A percentile compares a stretch with the other conserved stretches of the same genome.
These are phyloP conservation scores for Myopa testacea DNA, from an alignment of 2,888 invertebrate genomes.

Conservation along the genomic window DNA sequence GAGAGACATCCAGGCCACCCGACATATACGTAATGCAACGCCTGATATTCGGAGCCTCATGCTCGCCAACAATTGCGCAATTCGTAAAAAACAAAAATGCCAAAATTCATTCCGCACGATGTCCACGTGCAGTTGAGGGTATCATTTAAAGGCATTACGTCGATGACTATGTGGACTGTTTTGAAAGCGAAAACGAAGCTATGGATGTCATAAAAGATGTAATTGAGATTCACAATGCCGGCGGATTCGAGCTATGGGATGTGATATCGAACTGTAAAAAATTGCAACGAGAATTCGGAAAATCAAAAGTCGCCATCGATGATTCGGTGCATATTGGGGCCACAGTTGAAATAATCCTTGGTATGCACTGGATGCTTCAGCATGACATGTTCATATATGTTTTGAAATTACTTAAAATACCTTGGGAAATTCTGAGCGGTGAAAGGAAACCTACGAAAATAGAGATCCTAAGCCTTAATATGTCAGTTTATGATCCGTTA, in stretches of 20 bases:
- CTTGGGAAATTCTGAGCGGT: conserved; percentile 10
- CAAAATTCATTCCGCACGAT: not conserved
- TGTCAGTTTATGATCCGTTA: conserved; percentile 35
- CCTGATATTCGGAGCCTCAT: not conserved
- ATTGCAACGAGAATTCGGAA: conserved; percentile 2
- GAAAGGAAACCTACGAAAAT: conserved; percentile 48
- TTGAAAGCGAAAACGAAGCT: no score
- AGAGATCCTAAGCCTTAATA: conserved; percentile 47
- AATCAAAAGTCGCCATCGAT: not conserved
- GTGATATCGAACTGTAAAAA: conserved; percentile 23
- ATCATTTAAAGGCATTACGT: no score
- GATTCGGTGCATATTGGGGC: not conserved
- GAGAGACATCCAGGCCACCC: not conserved
- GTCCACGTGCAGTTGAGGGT: no score
- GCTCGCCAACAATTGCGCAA: conserved; percentile 6
- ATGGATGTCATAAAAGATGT: no score
- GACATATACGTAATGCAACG: not conserved
- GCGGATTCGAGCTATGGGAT: conserved; percentile 14
- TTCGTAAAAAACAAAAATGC: conserved; percentile 14
- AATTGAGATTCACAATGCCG: conserved; percentile 13
- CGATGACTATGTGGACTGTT: no score
- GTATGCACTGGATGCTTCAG: conserved; percentile 32
- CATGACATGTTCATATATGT: conserved; percentile 40
- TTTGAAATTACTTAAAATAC: conserved; percentile 40
- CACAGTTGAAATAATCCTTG: conserved; percentile 23